Conservation (phyloP, 2,888 invertebrate species). For the Euzophera pinguis region DNA sequence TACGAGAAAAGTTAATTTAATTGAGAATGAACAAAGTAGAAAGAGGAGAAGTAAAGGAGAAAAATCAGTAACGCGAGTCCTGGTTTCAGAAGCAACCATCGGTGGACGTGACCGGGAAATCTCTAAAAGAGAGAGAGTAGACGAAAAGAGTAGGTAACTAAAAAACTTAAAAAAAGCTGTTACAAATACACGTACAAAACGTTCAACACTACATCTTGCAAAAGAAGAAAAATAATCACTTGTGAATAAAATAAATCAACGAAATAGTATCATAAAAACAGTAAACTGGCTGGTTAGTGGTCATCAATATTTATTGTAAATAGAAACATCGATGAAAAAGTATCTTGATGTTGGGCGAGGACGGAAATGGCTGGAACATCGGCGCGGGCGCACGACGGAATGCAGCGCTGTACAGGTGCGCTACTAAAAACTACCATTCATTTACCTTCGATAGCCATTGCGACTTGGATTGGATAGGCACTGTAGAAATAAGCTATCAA, state of each 20-base stretch:
- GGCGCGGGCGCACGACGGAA: constrained; percentile 47
- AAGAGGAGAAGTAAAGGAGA: too few species aligned
- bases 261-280: constrained; percentile 12
- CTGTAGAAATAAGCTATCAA: too few species aligned
- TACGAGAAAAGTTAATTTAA: too few species aligned
- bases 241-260: not conserved
- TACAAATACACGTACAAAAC: too few species aligned
- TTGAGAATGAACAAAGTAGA: too few species aligned
- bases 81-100: too few species aligned
- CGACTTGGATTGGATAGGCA: not conserved
- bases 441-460: not conserved
- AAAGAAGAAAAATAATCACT: not conserved
- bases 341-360: constrained; percentile 22
- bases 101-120: too few species aligned
- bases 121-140: not conserved
- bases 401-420: constrained; percentile 25
- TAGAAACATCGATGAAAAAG: constrained; percentile 35
- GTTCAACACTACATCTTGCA: too few species aligned
- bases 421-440: constrained; percentile 5
- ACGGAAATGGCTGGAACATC: constrained; percentile 48
- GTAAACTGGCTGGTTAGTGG: constrained; percentile 18
- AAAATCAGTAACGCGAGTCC: too few species aligned
- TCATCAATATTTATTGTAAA: constrained; percentile 54
- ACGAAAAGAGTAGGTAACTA: not conserved
- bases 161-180: not conserved